These are phyloP conservation scores for Hylaea fasciaria DNA, from an alignment of 2,888 invertebrate genomes.

Conservation along the genomic window DNA sequence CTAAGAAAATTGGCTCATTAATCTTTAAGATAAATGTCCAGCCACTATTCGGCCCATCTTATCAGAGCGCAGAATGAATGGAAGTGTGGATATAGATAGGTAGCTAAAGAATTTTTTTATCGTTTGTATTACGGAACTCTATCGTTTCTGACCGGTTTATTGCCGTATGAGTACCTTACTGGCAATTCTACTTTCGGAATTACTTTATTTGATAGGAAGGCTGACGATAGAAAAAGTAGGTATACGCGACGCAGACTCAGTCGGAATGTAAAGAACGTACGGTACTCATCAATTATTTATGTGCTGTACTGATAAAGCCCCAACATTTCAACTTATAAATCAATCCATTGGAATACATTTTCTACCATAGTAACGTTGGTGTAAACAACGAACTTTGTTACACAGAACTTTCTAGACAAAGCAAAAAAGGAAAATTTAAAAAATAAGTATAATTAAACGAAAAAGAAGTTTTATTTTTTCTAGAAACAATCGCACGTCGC, in stretches of 20 bases:
- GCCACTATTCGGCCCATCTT: slow-evolving; percentile 82
- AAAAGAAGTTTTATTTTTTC: slow-evolving; percentile 51
- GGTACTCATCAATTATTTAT: slow-evolving; percentile 40
- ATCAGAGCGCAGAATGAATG: slow-evolving; percentile 78
- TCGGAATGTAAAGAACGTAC: slow-evolving; percentile 36
- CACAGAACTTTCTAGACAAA: slow-evolving; percentile 2
- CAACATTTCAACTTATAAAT: slow-evolving; percentile 36
- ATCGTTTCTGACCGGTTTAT: slow-evolving; percentile 57
- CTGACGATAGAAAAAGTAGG: slow-evolving; percentile 31
- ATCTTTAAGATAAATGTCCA: slow-evolving; percentile 84
- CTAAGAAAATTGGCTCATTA: slow-evolving; percentile 86
- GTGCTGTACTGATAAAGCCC: slow-evolving; percentile 35
- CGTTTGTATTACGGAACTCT: slow-evolving; percentile 57
- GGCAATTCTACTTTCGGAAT: slow-evolving; percentile 51
- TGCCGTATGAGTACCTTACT: slow-evolving; percentile 50
- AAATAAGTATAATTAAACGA: slow-evolving; percentile 52
- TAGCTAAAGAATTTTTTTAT: slow-evolving; percentile 64
- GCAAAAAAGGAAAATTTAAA: slow-evolving; percentile 22
- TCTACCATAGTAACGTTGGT: slow-evolving; percentile 24
- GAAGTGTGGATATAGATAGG: slow-evolving; percentile 64
- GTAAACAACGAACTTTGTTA: slow-evolving; percentile 20
- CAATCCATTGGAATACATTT: slow-evolving; percentile 29
- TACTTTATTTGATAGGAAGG: slow-evolving; percentile 41
- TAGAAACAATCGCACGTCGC: slow-evolving; percentile 61
- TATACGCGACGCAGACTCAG: slow-evolving; percentile 22